These are phyloP conservation scores for Thripadectes ignobilis DNA, from an alignment of 2,797 vertebrate genomes.

Conservation along the genomic window DNA sequence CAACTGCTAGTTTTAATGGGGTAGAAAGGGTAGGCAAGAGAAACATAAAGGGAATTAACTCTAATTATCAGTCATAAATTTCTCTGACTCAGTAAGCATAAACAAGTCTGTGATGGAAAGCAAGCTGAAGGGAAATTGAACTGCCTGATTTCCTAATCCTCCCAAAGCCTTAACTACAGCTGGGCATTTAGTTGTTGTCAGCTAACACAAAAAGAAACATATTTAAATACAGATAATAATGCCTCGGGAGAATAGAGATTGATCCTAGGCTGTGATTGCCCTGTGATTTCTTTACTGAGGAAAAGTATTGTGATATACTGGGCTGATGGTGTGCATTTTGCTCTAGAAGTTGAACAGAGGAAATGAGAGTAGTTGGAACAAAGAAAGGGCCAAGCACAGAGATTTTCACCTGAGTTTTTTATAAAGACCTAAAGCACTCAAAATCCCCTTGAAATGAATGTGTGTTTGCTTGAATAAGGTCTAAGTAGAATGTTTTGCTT, in stretches of 20 bases:
- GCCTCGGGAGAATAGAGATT: background rate
- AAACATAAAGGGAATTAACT: conserved; percentile 35
- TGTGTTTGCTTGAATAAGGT: background rate
- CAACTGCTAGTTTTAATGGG: background rate
- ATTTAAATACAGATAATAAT: conserved; percentile 37
- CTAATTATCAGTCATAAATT: conserved; percentile 28
- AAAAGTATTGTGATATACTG: background rate
- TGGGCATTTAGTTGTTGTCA: conserved; percentile 14
- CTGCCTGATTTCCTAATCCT: conserved; percentile 28
- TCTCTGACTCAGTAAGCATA: background rate
- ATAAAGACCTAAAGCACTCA: background rate
- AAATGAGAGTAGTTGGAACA: background rate
- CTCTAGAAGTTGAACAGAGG: background rate
- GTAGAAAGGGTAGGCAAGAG: background rate
- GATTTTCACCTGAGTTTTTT: background rate
- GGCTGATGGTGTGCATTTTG: background rate
- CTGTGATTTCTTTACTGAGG: background rate
- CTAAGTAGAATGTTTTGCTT: background rate
- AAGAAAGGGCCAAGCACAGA: background rate
- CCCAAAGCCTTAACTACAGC: background rate
- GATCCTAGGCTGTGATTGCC: background rate
- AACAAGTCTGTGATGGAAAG: conserved; percentile 1
- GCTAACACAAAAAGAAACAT: conserved; percentile 16
- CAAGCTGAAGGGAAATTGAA: background rate
- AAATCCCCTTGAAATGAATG: background rate